Conservation (phyloP, 2,888 invertebrate genomes). For the Coenonympha glycerion region DNA sequence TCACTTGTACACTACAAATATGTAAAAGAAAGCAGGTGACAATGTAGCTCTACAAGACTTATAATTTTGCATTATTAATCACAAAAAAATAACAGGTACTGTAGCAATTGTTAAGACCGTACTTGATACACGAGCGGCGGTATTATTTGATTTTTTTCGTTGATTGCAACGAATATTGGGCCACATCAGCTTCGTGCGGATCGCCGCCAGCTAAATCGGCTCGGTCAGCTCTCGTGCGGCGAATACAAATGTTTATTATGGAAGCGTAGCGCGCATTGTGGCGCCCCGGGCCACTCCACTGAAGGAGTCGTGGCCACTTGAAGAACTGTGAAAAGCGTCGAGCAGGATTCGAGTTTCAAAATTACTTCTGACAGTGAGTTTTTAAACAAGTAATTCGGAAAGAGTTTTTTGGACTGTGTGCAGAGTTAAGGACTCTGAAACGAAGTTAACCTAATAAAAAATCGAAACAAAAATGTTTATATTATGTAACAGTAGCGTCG, state of each 20-base stretch:
- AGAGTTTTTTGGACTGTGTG: no score
- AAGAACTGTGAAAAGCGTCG: constrained; percentile 31
- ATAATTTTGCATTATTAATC: no score
- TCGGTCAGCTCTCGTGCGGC: constrained; percentile 31
- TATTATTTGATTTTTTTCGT: constrained; percentile 7
- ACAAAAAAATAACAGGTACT: no score
- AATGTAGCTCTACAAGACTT: no score
- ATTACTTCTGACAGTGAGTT: not conserved
- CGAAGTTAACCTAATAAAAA: no score
- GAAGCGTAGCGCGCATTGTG: constrained; percentile 66
- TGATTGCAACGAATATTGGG: constrained; percentile 23
- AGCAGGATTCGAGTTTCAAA: constrained; percentile 27
- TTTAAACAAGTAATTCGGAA: no score
- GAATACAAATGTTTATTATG: constrained; percentile 75
- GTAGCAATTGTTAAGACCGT: not conserved
- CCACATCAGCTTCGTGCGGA: constrained; percentile 21
- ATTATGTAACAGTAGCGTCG: no score
- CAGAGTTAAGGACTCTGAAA: no score
- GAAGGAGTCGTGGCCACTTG: constrained; percentile 58
- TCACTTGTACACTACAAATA: no score
- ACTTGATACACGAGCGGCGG: not conserved
- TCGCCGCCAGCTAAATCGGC: constrained; percentile 34
- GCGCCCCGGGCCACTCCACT: constrained; percentile 58
- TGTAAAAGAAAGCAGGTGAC: no score
- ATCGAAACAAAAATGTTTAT: no score